Evolutionary conservation across 2,797 vertebrate genomes (phyloP), one percentile per base, ranked within the genome.

Genomic region (Podargus strigoides): DNA sequence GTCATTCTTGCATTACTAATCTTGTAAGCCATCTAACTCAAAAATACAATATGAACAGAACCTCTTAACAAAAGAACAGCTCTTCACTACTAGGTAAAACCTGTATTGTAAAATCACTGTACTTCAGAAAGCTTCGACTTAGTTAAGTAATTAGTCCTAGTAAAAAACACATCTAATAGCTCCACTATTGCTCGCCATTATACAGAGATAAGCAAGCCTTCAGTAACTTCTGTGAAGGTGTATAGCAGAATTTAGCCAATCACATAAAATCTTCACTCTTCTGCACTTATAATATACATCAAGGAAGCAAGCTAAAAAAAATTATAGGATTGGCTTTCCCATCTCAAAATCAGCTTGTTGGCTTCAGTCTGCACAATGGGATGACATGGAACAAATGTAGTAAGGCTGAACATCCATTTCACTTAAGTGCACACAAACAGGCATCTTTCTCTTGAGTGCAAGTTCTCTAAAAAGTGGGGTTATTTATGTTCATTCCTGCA

Each of bases 271-370:
- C 23, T 87, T 92, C 36, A 21, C 16, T 77, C 36, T 86, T 82
- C 24, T 82, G 30, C 10, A 42, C 0, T 0, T 21, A 26, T 20
- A 26, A 12, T 27, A 41, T 41, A 74, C 10, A 26, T 16, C 68
- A 36, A 75, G 20, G 41, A 74, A 67, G 28, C 6, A 85, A 85
- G 34, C 9, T 74, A 85, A 84, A 93, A 88, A 84, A 86, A n/a
- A n/a, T n/a, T n/a, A n/a, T 19, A 88, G 37, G 20, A 58, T 60
- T 84, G 49, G 6, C 21, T 68, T 78, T 75, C 32, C 24, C 3
- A 12, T 79, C 55, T 34, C 34, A 14, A 85, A 93, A 56, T 74
- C 56, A 85, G 58, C 21, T 59, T 60, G 22, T 59, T 72, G 58
- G 36, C 41, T 62, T 37, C 81, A 75, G 41, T 53, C 39, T 67